Evolutionary conservation across 1,140 invertebrate species (phyloP).

Genomic region (Drosophila fuyamai): DNA sequence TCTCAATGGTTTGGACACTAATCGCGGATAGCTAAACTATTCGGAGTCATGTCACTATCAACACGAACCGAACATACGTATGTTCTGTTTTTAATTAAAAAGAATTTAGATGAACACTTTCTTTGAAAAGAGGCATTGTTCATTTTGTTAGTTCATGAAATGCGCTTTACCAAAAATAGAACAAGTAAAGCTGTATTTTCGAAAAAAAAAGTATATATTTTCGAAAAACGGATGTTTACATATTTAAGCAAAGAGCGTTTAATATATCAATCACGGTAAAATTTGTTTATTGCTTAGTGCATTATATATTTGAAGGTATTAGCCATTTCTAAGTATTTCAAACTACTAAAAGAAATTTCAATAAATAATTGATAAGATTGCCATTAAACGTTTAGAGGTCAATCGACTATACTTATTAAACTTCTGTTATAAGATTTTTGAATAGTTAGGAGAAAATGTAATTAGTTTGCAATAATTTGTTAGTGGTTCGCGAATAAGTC

Average conservation of each 20-base stretch:
- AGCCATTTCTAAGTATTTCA: too few species aligned
- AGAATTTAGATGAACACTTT: neutral
- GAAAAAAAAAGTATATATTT: too few species aligned
- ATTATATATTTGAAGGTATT: too few species aligned
- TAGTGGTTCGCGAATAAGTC: conserved; percentile 17
- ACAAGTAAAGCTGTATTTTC: too few species aligned
- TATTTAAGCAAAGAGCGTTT: too few species aligned
- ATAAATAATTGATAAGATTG: conserved; percentile 6
- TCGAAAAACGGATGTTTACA: too few species aligned
- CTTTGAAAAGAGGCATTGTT: neutral
- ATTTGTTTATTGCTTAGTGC: too few species aligned
- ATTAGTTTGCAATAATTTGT: conserved; percentile 47
- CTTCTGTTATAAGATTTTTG: neutral
- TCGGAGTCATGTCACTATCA: conserved; percentile 37
- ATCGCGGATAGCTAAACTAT: conserved; percentile 27
- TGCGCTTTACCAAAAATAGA: neutral
- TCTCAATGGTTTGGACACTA: conserved; percentile 31
- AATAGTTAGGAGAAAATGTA: conserved; percentile 44
- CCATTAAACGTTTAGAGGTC: conserved; percentile 4
- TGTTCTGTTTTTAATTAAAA: conserved; percentile 45
- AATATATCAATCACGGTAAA: too few species aligned
- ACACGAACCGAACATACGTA: conserved; percentile 37
- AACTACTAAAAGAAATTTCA: too few species aligned
- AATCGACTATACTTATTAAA: neutral
- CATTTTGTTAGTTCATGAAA: neutral